Conservation (phyloP, 2,113 vertebrate genomes). For the Myiozetetes cayanensis region DNA sequence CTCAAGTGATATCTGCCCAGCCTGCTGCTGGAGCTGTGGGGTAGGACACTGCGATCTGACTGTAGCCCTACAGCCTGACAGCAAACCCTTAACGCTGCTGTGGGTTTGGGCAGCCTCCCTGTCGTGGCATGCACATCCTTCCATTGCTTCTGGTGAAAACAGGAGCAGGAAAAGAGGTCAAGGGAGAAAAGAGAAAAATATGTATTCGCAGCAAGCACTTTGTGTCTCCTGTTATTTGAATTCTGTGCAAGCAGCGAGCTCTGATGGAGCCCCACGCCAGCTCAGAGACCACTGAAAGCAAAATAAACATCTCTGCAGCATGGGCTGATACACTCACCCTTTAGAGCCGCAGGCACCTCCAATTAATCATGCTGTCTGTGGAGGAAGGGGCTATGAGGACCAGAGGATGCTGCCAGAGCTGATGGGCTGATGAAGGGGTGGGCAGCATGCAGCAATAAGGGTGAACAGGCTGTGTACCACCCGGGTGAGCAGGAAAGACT, state of each 20-base stretch:
- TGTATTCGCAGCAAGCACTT: not conserved
- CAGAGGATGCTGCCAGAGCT: not conserved
- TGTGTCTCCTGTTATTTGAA: not conserved
- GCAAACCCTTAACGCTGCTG: not conserved
- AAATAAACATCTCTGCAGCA: slow-evolving; percentile 51
- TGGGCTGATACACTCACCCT: slow-evolving; percentile 1
- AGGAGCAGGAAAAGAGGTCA: slow-evolving; percentile 29
- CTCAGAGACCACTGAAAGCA: slow-evolving; percentile 21
- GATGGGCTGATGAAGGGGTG: not conserved
- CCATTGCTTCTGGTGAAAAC: slow-evolving; percentile 22
- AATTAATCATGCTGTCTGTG: slow-evolving; percentile 39
- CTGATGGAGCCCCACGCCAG: not conserved
- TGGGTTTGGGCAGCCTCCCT: not conserved
- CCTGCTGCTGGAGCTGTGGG: not conserved
- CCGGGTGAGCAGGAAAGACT: rapidly evolving
- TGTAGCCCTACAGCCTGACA: not conserved
- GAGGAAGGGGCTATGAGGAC: slow-evolving; percentile 9
- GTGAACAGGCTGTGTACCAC: not conserved
- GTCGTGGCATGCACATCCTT: not conserved
- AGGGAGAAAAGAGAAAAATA: slow-evolving; percentile 19
- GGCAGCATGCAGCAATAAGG: not conserved
- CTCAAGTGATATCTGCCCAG: not conserved
- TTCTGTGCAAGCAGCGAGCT: not conserved
- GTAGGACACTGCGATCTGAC: not conserved
- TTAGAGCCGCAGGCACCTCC: slow-evolving; percentile 12